phyloP scores from a whole-genome alignment of 2,113 vertebrate genomes.

The Oceanites oceanicus region DNA sequence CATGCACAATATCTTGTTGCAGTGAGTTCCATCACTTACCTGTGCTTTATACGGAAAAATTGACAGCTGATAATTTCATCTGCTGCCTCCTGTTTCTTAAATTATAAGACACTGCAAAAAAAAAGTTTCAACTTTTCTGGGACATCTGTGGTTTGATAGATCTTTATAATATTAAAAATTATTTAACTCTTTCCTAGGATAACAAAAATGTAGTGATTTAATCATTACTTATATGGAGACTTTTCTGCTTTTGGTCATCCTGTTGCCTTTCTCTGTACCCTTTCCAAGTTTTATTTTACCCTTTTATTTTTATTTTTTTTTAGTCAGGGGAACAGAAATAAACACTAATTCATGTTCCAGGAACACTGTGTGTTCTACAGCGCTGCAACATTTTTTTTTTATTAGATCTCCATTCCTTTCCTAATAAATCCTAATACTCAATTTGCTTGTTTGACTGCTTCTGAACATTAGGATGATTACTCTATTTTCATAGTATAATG shows the following conservation, averaged over 20 bases:
- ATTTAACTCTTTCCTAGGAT: not conserved
- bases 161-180: not conserved
- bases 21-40: not conserved
- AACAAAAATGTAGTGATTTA: not conserved
- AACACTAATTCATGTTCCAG: not conserved
- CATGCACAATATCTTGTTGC: not conserved
- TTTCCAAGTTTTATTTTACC: not conserved
- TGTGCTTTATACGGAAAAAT: not conserved
- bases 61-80: not conserved
- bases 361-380: conserved; percentile 19
- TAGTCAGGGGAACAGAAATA: not conserved
- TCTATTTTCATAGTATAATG: conserved; percentile 28
- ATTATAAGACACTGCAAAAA: not conserved
- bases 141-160: not conserved
- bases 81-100: not conserved
- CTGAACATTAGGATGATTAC: conserved; percentile 48
- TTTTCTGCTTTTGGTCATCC: not conserved
- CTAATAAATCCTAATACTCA: conserved; percentile 50
- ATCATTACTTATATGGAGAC: not conserved
- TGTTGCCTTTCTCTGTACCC: not conserved
- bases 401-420: conserved; percentile 10
- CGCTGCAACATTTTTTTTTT: not conserved
- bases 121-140: not conserved
- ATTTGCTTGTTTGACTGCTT: conserved; percentile 54
- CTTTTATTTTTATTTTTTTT: not conserved